phyloP scores from a whole-genome alignment of 2,888 invertebrate genomes.

The Drosophila pseudotalamancana region DNA sequence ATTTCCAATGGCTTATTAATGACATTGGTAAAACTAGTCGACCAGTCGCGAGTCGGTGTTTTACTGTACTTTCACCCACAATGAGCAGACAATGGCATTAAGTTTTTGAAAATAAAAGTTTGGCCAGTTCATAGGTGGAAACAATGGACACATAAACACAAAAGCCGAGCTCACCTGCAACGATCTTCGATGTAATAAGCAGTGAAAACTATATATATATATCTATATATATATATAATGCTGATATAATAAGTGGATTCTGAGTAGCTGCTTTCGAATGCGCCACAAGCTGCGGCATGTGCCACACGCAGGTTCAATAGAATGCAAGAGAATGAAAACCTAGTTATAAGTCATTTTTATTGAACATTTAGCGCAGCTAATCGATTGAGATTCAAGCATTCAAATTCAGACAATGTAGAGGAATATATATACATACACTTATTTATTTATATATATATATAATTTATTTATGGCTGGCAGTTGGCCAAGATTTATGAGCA shows the following conservation, averaged over 20 bases:
- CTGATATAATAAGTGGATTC: slow-evolving; percentile 36
- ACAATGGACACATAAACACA: slow-evolving; percentile 55
- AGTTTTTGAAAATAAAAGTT: slow-evolving; percentile 57
- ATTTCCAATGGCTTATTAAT: slow-evolving; percentile 66
- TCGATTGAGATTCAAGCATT: slow-evolving; percentile 47
- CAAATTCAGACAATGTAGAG: slow-evolving; percentile 20
- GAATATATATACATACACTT: not conserved
- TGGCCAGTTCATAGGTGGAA: slow-evolving; percentile 50
- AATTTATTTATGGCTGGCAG: slow-evolving; percentile 42
- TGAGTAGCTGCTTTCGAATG: slow-evolving; percentile 29
- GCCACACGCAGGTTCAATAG: slow-evolving; percentile 20
- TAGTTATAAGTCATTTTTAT: slow-evolving; percentile 62
- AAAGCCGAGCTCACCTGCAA: slow-evolving; percentile 59
- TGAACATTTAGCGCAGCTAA: slow-evolving; percentile 52
- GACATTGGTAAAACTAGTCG: slow-evolving; percentile 39
- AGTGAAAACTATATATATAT: slow-evolving; percentile 33
- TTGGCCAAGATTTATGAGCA: slow-evolving; percentile 64
- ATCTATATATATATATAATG: slow-evolving; percentile 11
- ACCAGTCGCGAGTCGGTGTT: slow-evolving; percentile 20
- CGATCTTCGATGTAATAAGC: slow-evolving; percentile 53
- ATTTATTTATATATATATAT: slow-evolving; percentile 9
- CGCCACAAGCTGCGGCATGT: slow-evolving; percentile 22
- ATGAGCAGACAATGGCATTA: slow-evolving; percentile 49
- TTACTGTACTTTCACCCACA: slow-evolving; percentile 65
- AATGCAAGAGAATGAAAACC: not conserved